These are phyloP conservation scores for Campoletis sonorensis DNA, from an alignment of 1,140 invertebrate genomes.

Conservation along the genomic window DNA sequence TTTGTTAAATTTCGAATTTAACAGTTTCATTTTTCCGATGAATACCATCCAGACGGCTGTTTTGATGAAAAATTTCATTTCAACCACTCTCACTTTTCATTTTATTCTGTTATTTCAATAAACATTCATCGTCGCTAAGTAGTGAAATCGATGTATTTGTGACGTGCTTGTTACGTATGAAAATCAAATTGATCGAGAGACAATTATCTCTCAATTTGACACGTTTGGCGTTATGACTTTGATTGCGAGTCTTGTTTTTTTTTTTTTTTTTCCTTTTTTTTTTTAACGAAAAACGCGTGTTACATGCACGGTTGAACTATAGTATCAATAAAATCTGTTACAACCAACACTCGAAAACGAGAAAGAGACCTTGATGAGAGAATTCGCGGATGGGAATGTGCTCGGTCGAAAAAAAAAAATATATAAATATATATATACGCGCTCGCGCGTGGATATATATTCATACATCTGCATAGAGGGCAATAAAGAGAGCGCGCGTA, in stretches of 20 bases:
- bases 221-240: neutral
- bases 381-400: neutral
- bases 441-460: neutral
- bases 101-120: no score
- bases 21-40: no score
- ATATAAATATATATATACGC: neutral
- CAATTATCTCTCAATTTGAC: slow-evolving; percentile 12
- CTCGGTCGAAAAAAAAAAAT: neutral
- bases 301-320: neutral
- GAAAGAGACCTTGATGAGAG: neutral
- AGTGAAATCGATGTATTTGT: neutral
- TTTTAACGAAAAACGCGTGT: neutral
- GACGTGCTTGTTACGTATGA: neutral
- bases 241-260: neutral
- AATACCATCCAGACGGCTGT: no score
- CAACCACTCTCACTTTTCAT: no score
- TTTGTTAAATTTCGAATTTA: no score
- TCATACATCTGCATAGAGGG: neutral
- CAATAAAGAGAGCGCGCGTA: neutral
- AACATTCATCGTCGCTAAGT: neutral
- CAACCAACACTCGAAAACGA: neutral
- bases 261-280: no score
- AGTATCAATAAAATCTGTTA: slow-evolving; percentile 34
- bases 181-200: neutral
- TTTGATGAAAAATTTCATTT: no score